A percentile compares a stretch with the other conserved stretches of the same genome.
These are phyloP conservation scores for Thamnophis sirtalis DNA, from an alignment of 2,113 vertebrate genomes.

Conservation along the genomic window DNA sequence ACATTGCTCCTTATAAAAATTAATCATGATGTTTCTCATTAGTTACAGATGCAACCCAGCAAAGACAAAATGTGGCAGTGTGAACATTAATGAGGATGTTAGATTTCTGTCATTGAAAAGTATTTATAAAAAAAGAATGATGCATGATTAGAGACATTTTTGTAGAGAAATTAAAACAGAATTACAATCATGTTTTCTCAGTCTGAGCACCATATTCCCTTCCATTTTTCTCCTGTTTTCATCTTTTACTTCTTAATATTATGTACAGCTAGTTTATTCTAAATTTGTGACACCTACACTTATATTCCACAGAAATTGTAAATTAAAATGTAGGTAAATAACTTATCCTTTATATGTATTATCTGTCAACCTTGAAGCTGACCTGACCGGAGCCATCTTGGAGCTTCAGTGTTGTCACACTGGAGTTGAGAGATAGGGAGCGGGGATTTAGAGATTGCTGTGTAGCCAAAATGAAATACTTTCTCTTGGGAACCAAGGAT, in stretches of 20 bases:
- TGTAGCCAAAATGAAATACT: too few relatives aligned
- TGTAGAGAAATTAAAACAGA: not conserved
- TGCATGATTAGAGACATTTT: not conserved
- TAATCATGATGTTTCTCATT: not conserved
- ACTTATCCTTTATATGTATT: not conserved
- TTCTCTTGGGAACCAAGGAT: too few relatives aligned
- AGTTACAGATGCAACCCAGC: not conserved
- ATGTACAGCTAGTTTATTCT: not conserved
- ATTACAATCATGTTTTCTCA: not conserved
- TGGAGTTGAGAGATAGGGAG: too few relatives aligned
- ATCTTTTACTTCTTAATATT: not conserved
- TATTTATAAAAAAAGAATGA: conserved; percentile 10
- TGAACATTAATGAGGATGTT: not conserved
- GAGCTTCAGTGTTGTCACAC: too few relatives aligned
- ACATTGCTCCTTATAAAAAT: not conserved
- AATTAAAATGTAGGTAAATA: not conserved
- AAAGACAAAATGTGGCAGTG: not conserved
- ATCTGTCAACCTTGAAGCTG: too few relatives aligned
- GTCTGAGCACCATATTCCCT: not conserved
- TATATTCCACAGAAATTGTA: not conserved
- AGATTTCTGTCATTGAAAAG: not conserved
- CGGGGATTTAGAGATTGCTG: too few relatives aligned
- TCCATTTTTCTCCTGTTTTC: not conserved
- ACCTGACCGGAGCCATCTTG: too few relatives aligned
- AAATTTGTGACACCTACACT: not conserved